A percentile compares a stretch with the other conserved stretches of the same genome.
Conservation (phyloP, 2,797 vertebrate species). For the Sebastes vulpes region DNA sequence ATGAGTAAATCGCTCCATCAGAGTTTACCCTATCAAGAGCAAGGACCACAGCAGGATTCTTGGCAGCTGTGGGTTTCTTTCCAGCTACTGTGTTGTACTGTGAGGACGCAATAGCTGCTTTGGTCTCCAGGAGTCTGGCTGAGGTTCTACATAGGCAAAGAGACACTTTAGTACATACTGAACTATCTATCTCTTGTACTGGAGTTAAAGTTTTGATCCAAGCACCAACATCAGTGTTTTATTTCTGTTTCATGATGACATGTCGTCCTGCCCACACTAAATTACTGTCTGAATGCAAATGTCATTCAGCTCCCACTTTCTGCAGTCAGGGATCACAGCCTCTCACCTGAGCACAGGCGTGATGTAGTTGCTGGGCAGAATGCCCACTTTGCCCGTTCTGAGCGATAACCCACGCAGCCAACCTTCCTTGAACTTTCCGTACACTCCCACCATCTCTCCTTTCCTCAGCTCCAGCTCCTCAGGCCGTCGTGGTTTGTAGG, state of each 20-base stretch:
- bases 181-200: background rate
- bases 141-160: conserved; percentile 87
- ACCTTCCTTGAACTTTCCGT: conserved; percentile 93
- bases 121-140: conserved; percentile 88
- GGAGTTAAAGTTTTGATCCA: background rate
- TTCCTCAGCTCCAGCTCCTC: conserved; percentile 94
- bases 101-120: conserved; percentile 81
- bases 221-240: background rate
- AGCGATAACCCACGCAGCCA: conserved; percentile 95
- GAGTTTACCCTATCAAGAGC: conserved; percentile 89
- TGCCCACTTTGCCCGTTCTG: conserved; percentile 92
- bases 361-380: conserved; percentile 93
- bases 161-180: conserved; percentile 5
- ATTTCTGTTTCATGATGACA: background rate
- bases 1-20: conserved; percentile 78
- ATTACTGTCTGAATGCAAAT: conserved; percentile 30
- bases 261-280: conserved; percentile 9
- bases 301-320: conserved; percentile 38
- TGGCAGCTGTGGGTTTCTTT: conserved; percentile 79
- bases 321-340: conserved; percentile 11
- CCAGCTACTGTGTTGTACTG: conserved; percentile 74
- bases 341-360: conserved; percentile 93
- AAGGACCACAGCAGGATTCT: conserved; percentile 86
- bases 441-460: conserved; percentile 94
- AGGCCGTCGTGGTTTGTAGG: conserved; percentile 87